Percentiles rank a stretch among this genome's conserved stretches.
Conservation (phyloP, 2,888 invertebrate genomes). For the Drosophila niveifrons region DNA sequence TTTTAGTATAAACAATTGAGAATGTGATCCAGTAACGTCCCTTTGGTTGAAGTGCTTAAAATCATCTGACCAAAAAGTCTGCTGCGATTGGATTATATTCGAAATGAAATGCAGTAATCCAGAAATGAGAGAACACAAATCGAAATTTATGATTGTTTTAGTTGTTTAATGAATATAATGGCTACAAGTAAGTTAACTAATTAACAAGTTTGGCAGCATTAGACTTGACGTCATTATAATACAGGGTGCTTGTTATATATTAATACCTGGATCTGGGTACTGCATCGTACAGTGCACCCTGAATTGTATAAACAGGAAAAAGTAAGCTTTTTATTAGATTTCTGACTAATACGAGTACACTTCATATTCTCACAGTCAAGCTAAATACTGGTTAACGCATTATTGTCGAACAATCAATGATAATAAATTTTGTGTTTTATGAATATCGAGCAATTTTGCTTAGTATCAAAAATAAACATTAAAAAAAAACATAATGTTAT, state of each 20-base stretch:
- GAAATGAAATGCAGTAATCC: not conserved
- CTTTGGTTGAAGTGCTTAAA: not conserved
- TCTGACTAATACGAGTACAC: not conserved
- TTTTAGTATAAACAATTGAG: not conserved
- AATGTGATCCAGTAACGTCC: not conserved
- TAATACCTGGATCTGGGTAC: not conserved
- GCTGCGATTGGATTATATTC: not conserved
- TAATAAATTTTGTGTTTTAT: not conserved
- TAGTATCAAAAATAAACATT: not conserved
- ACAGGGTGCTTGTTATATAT: not conserved
- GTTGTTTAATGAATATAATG: not conserved
- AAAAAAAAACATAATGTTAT: too few relatives aligned
- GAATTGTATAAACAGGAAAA: not conserved
- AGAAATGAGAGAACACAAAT: constrained; percentile 1
- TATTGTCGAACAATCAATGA: not conserved
- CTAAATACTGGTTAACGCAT: not conserved
- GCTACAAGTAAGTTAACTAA: not conserved
- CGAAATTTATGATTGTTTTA: not conserved
- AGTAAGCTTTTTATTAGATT: not conserved
- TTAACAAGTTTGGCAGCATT: constrained; percentile 1
- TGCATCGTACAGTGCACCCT: not conserved
- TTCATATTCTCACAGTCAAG: not conserved
- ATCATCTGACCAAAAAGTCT: not conserved
- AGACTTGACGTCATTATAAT: not conserved
- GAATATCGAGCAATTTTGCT: not conserved